phyloP scores from a whole-genome alignment of 37 sponge, comb jelly and placozoan species.

The Theonella swinhoei region DNA sequence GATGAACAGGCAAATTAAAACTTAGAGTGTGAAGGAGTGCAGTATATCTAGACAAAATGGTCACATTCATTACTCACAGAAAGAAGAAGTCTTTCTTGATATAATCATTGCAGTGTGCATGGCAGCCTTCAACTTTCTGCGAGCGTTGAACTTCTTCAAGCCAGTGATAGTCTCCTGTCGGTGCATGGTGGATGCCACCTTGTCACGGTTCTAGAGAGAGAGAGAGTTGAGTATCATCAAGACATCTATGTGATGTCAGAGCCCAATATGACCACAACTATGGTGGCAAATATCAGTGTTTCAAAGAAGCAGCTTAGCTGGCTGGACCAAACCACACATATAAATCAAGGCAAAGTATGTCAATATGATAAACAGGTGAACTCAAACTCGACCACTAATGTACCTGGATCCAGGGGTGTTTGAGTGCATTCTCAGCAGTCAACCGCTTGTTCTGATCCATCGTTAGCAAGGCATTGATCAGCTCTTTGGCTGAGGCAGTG shows the following conservation, averaged over 20 bases:
- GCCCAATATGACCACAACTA: no score
- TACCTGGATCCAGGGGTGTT: conserved; percentile 80
- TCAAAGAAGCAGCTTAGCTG: no score
- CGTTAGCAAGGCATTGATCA: conserved; percentile 75
- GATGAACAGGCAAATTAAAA: no score
- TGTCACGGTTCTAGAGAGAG: conserved; percentile 61
- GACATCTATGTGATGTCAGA: no score
- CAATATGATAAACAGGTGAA: no score
- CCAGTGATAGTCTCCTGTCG: conserved; percentile 87
- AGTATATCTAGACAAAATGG: no score
- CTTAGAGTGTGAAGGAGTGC: no score
- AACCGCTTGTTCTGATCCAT: conserved; percentile 67
- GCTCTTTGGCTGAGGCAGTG: conserved; percentile 82
- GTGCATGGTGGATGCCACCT: conserved; percentile 87
- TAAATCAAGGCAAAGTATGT: no score
- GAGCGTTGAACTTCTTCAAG: conserved; percentile 90
- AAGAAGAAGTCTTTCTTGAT: conserved; percentile 30
- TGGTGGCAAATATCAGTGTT: no score
- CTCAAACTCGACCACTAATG: no score
- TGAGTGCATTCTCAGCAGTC: conserved; percentile 82
- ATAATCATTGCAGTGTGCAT: conserved; percentile 46
- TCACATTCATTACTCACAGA: conserved; percentile 24
- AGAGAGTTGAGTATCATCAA: not conserved
- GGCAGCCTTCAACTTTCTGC: conserved; percentile 57
- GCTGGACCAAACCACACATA: not conserved